Conservation (phyloP, 2,888 invertebrate species). For the Heliothis peltigera region DNA sequence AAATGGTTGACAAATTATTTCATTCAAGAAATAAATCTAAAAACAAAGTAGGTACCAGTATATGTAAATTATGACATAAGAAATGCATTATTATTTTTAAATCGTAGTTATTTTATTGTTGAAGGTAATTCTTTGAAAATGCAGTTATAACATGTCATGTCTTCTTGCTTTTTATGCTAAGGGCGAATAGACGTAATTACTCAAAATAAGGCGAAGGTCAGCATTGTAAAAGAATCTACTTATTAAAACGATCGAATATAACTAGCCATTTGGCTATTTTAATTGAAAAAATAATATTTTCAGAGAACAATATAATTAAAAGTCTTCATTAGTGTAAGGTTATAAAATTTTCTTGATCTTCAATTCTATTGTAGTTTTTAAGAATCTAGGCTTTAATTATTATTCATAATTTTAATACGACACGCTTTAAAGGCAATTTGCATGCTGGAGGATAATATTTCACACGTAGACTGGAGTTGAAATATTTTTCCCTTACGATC, state of each 20-base stretch:
- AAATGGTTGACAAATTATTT: too few species aligned
- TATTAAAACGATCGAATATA: slow-evolving; percentile 36
- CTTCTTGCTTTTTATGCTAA: slow-evolving; percentile 49
- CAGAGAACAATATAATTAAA: slow-evolving; percentile 21
- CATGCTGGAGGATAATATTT: slow-evolving; percentile 33
- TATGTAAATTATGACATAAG: neutral
- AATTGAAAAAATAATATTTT: slow-evolving; percentile 31
- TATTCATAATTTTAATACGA: slow-evolving; percentile 33
- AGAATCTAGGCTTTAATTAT: slow-evolving; percentile 44
- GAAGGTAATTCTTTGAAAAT: slow-evolving; percentile 13
- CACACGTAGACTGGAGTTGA: slow-evolving; percentile 12
- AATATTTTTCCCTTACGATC: slow-evolving; percentile 28
- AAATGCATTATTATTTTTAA: neutral
- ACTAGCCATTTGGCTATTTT: slow-evolving; percentile 24
- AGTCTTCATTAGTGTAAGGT: slow-evolving; percentile 19
- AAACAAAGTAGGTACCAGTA: too few species aligned
- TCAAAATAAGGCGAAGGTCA: slow-evolving; percentile 48
- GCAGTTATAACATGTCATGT: slow-evolving; percentile 29
- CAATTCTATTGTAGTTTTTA: slow-evolving; percentile 31
- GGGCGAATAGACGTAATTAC: slow-evolving; percentile 41
- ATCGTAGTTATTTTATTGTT: neutral
- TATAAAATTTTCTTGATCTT: slow-evolving; percentile 17
- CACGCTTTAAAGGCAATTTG: slow-evolving; percentile 27
- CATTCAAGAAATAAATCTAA: too few species aligned
- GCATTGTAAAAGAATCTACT: slow-evolving; percentile 15